These are phyloP conservation scores for Poecilobothrus nobilitatus DNA, from an alignment of 2,888 invertebrate species.

Conservation along the genomic window DNA sequence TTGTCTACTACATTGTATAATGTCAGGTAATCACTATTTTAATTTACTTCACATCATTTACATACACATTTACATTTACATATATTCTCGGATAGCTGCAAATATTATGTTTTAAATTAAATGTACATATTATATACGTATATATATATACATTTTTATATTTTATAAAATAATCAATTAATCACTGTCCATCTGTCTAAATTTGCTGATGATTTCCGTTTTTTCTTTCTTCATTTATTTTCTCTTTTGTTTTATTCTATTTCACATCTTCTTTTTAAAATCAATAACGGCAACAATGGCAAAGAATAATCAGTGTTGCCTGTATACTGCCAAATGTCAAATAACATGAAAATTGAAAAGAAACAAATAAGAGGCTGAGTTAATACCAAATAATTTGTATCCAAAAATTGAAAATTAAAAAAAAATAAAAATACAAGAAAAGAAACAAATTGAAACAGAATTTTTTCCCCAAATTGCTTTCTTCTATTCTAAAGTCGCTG, in stretches of 20 bases:
- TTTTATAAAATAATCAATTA: neutral
- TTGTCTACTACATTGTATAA: neutral
- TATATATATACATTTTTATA: neutral
- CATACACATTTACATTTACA: no score
- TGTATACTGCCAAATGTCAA: neutral
- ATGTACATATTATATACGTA: no score
- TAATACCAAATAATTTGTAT: neutral
- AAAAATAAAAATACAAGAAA: no score
- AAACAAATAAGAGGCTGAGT: neutral
- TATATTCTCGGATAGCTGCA: no score
- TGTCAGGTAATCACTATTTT: neutral
- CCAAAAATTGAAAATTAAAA: no score
- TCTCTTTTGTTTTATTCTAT: no score
- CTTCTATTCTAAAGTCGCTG: no score
- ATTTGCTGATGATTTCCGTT: neutral
- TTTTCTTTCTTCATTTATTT: neutral
- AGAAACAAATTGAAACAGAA: no score
- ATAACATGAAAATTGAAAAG: conserved; percentile 1
- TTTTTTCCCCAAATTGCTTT: no score
- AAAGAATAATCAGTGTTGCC: neutral
- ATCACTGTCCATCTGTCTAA: conserved; percentile 1
- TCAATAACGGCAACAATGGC: neutral
- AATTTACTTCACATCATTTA: neutral
- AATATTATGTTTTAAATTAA: no score
- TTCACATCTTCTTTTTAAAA: no score